Conservation (phyloP, 2,797 vertebrate species). For the Podarcis siculus region DNA sequence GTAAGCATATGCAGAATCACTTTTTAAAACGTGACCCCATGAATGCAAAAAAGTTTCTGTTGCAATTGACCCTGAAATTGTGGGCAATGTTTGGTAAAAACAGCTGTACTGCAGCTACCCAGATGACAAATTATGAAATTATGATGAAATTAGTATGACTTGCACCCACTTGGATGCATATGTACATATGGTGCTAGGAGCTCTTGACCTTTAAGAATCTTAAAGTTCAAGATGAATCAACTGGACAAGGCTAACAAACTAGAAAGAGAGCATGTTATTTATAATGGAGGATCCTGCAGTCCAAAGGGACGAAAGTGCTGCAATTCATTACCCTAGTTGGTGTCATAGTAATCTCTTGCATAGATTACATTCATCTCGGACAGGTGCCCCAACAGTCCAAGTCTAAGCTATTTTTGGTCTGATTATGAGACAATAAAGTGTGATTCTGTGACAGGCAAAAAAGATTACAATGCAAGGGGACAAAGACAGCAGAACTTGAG, state of each 20-base stretch:
- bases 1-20: neutral
- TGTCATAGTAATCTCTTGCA: neutral
- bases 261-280: neutral
- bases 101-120: neutral
- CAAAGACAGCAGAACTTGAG: neutral
- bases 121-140: neutral
- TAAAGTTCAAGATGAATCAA: neutral
- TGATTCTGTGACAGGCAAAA: neutral
- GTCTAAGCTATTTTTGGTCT: neutral
- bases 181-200: neutral
- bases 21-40: neutral
- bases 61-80: neutral
- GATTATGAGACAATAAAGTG: neutral
- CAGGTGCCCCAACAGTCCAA: neutral
- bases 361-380: neutral
- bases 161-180: neutral
- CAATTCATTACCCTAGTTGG: too few species aligned
- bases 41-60: neutral
- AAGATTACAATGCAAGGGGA: neutral
- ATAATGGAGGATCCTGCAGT: neutral
- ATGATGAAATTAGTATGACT: neutral
- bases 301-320: neutral
- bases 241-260: neutral
- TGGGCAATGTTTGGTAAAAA: neutral
- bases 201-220: neutral